These are phyloP conservation scores for Subacronicta megacephala DNA, from an alignment of 2,888 invertebrate genomes.

Conservation along the genomic window DNA sequence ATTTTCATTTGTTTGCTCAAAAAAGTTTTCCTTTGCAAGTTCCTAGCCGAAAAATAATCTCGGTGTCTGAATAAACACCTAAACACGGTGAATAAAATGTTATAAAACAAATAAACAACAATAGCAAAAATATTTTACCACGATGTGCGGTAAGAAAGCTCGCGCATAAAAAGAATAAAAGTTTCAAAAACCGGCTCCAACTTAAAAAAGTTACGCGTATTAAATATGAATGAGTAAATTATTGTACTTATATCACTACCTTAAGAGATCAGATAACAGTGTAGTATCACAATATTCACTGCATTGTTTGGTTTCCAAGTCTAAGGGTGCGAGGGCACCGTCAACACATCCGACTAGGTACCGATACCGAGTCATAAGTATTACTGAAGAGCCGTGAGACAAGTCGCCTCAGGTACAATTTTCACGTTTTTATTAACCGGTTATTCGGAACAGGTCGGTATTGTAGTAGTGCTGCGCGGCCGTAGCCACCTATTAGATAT, in stretches of 20 bases:
- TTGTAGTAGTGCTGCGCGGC: constrained; percentile 30
- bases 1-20: too few species aligned
- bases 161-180: constrained; percentile 63
- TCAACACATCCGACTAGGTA: constrained; percentile 48
- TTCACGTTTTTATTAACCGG: constrained; percentile 76
- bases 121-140: constrained; percentile 58
- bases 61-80: not conserved
- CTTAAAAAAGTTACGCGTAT: constrained; percentile 38
- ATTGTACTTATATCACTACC: constrained; percentile 63
- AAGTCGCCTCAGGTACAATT: constrained; percentile 80
- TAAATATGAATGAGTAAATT: constrained; percentile 34
- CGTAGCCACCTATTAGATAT: constrained; percentile 34
- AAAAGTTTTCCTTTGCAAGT: too few species aligned
- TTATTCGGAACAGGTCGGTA: constrained; percentile 59
- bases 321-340: constrained; percentile 47
- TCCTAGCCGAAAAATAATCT: not conserved
- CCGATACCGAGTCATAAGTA: constrained; percentile 71
- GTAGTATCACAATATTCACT: constrained; percentile 75
- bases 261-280: constrained; percentile 75
- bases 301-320: constrained; percentile 68
- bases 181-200: constrained; percentile 59
- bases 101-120: constrained; percentile 30
- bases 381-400: constrained; percentile 76
- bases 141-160: constrained; percentile 64
- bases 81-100: not conserved